Evolutionary conservation across 2,113 vertebrate genomes (phyloP).

Genomic region (Myodes glareolus): DNA sequence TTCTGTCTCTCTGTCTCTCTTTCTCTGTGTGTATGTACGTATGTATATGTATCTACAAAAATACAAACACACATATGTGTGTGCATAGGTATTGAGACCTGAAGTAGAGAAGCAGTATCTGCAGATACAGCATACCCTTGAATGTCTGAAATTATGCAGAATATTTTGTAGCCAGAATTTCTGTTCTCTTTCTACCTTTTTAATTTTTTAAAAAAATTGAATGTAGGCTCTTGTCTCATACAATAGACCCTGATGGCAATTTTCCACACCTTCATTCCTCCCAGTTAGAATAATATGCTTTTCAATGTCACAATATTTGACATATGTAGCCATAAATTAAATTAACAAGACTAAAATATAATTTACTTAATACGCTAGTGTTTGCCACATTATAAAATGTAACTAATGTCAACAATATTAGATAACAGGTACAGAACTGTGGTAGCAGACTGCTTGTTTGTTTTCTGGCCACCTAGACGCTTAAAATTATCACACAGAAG

Average conservation of each 20-base stretch:
- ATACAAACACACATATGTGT: no score
- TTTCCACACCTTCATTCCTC: background rate
- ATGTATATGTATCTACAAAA: no score
- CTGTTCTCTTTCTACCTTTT: background rate
- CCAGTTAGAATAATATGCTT: background rate
- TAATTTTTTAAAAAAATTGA: background rate
- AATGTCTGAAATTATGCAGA: background rate
- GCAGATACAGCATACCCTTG: background rate
- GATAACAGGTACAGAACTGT: background rate
- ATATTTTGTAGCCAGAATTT: constrained; percentile 33
- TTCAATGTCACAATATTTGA: background rate
- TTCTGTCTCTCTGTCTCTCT: no score
- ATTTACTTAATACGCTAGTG: background rate
- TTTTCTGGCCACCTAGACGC: no score
- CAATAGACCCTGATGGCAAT: background rate
- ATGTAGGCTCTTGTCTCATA: background rate
- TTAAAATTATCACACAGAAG: no score
- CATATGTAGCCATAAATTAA: background rate
- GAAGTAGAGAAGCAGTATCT: background rate
- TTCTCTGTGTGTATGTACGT: no score
- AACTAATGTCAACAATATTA: background rate
- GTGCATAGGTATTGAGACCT: background rate
- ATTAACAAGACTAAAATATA: background rate
- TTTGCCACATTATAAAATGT: background rate
- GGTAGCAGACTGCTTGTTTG: no score